Percentiles rank a stretch among this genome's conserved stretches.
phyloP scores from a whole-genome alignment of 2,888 invertebrate genomes.

The Tinea semifulvella region DNA sequence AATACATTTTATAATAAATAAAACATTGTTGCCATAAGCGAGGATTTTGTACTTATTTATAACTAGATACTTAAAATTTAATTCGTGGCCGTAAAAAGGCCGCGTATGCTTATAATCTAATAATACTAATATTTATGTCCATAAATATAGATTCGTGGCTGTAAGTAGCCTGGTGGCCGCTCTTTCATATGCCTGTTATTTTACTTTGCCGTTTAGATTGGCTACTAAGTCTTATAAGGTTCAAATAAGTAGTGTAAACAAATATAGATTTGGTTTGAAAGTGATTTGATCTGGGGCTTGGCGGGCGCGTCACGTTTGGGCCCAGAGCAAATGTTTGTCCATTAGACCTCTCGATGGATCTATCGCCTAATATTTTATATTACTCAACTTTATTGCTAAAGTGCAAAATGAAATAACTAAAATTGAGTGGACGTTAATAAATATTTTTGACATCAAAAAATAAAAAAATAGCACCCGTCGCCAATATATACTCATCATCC shows the following conservation, averaged over 20 bases:
- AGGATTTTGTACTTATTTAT: too few relatives aligned
- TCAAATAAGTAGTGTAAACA: not conserved
- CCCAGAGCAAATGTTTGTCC: slow-evolving; percentile 44
- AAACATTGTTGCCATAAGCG: too few relatives aligned
- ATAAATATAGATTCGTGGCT: too few relatives aligned
- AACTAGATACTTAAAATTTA: too few relatives aligned
- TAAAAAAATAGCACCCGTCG: not conserved
- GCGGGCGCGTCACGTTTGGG: slow-evolving; percentile 36
- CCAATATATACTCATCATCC: not conserved
- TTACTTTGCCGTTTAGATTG: too few relatives aligned
- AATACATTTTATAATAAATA: too few relatives aligned
- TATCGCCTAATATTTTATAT: not conserved
- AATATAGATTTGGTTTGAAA: not conserved
- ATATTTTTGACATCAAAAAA: not conserved
- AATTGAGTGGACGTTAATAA: not conserved
- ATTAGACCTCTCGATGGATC: slow-evolving; percentile 28
- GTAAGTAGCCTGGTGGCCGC: too few relatives aligned
- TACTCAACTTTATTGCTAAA: not conserved
- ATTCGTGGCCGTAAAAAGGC: too few relatives aligned
- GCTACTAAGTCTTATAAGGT: too few relatives aligned
- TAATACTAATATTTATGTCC: too few relatives aligned
- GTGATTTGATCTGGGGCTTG: slow-evolving; percentile 3
- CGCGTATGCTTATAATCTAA: too few relatives aligned
- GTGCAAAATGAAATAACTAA: not conserved
- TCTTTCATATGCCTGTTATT: too few relatives aligned